A percentile compares a stretch with the other conserved stretches of the same genome.
Conservation (phyloP, 1,140 invertebrate species). For the Euwallacea fornicatus region DNA sequence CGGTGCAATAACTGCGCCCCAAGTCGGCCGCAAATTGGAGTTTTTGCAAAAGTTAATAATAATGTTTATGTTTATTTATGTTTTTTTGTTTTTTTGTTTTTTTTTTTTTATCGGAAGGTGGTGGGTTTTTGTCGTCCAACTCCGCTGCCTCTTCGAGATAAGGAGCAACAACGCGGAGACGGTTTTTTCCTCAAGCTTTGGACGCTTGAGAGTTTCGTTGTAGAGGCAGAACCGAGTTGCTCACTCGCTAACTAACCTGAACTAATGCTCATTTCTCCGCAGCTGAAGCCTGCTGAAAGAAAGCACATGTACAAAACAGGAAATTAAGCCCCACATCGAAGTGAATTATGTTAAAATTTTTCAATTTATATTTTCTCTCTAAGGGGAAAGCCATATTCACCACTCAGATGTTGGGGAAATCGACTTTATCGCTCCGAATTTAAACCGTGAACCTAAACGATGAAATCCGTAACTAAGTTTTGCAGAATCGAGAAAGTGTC, state of each 20-base stretch:
- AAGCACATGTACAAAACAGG: slow-evolving; percentile 14
- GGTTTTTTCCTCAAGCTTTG: too few species aligned
- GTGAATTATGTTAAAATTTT: not conserved
- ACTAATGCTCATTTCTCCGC: too few species aligned
- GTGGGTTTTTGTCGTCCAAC: too few species aligned
- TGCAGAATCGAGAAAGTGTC: not conserved
- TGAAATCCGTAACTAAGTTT: not conserved
- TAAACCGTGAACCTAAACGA: too few species aligned
- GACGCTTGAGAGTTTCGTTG: too few species aligned
- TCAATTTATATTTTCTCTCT: slow-evolving; percentile 10
- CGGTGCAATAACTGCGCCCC: not conserved
- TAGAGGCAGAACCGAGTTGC: too few species aligned
- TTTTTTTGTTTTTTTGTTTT: too few species aligned
- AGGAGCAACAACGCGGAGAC: too few species aligned
- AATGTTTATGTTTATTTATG: too few species aligned
- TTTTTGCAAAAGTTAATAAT: not conserved
- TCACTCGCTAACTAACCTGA: too few species aligned
- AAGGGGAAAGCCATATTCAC: slow-evolving; percentile 1
- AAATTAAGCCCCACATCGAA: not conserved
- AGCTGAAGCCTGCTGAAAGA: not conserved
- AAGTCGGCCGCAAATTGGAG: not conserved
- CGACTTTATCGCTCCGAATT: not conserved
- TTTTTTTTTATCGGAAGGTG: too few species aligned
- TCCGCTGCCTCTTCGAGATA: too few species aligned
- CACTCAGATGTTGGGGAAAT: not conserved